A percentile compares a stretch with the other conserved stretches of the same genome.
Conservation (phyloP, 2,888 invertebrate genomes). For the Polydrusus tereticollis region DNA sequence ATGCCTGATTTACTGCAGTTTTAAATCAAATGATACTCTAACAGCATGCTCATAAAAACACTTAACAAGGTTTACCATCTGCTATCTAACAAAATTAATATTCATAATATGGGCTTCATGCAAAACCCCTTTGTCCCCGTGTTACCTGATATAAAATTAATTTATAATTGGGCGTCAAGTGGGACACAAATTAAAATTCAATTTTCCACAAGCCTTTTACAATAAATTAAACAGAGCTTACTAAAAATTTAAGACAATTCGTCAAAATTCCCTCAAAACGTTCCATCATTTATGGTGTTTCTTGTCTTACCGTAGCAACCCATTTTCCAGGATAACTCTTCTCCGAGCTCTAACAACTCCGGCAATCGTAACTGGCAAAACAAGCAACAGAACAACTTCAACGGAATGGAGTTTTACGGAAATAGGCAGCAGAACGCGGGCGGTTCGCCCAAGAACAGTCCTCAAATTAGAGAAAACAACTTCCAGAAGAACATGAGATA, state of each 20-base stretch:
- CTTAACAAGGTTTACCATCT: too few relatives aligned
- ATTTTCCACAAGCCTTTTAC: constrained; percentile 33
- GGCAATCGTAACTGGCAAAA: constrained; percentile 63
- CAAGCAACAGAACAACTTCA: constrained; percentile 70
- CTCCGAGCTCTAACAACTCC: constrained; percentile 68
- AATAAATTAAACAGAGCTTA: constrained; percentile 21
- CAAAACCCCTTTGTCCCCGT: constrained; percentile 35
- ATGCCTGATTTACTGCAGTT: too few relatives aligned
- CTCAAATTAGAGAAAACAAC: constrained; percentile 67
- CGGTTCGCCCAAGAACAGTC: constrained; percentile 50
- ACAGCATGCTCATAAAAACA: too few relatives aligned
- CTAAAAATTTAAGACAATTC: constrained; percentile 28
- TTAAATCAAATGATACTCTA: too few relatives aligned
- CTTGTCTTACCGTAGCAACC: neutral
- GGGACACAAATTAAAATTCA: constrained; percentile 29
- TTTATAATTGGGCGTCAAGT: constrained; percentile 41
- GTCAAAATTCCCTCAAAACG: neutral
- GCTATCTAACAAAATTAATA: too few relatives aligned
- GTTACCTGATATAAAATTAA: constrained; percentile 36
- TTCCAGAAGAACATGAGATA: constrained; percentile 71
- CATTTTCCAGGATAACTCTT: constrained; percentile 58
- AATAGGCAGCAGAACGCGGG: constrained; percentile 63
- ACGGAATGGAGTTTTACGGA: constrained; percentile 68
- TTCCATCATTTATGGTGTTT: neutral
- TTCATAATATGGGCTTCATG: too few relatives aligned